These are phyloP conservation scores for Catocala sponsa DNA, from an alignment of 2,888 invertebrate species.

Conservation along the genomic window DNA sequence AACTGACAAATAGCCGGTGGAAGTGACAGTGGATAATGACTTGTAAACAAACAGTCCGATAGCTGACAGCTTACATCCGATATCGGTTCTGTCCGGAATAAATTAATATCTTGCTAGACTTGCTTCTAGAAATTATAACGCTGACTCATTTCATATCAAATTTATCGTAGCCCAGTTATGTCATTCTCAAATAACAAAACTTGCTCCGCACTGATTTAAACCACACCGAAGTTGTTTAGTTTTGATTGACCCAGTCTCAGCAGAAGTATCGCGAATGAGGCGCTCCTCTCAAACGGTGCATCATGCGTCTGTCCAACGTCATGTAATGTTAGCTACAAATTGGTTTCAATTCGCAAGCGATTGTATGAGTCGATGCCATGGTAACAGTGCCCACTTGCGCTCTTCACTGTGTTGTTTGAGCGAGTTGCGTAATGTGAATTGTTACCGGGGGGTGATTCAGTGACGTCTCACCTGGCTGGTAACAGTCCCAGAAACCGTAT, in stretches of 20 bases:
- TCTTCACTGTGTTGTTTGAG: too few species aligned
- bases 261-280: slow-evolving; percentile 17
- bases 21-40: background rate
- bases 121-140: background rate
- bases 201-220: too few species aligned
- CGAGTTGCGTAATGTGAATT: too few species aligned
- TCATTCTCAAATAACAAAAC: too few species aligned
- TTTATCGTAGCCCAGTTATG: too few species aligned
- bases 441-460: too few species aligned
- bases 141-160: too few species aligned
- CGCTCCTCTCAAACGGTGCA: slow-evolving; percentile 24
- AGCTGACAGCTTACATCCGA: background rate
- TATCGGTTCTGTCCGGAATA: background rate
- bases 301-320: slow-evolving; percentile 26
- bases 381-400: slow-evolving; percentile 17
- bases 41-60: background rate
- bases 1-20: background rate
- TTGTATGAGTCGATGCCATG: slow-evolving; percentile 41
- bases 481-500: too few species aligned
- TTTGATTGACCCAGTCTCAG: too few species aligned
- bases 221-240: too few species aligned
- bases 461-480: too few species aligned
- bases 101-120: background rate
- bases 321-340: slow-evolving; percentile 44
- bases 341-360: slow-evolving; percentile 49